These are phyloP conservation scores for Ammodytes dubius DNA, from an alignment of 2,113 vertebrate species.

Conservation along the genomic window DNA sequence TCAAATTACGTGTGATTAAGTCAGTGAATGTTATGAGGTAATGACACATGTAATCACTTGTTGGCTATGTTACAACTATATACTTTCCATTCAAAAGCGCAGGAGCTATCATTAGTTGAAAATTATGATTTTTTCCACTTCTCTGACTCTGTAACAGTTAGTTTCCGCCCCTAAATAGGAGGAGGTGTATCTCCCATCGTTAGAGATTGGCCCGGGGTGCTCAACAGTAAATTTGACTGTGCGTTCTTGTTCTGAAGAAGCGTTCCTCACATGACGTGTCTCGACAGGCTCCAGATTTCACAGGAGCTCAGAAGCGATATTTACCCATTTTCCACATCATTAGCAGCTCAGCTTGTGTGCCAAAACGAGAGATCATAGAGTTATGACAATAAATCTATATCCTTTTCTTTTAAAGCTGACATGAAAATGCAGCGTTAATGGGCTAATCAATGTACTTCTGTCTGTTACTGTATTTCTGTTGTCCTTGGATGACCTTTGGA, in stretches of 20 bases:
- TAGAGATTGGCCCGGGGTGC: slow-evolving; percentile 26
- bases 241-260: slow-evolving; percentile 40
- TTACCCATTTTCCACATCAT: slow-evolving; percentile 61
- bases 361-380: background rate
- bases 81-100: background rate
- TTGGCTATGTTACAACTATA: background rate
- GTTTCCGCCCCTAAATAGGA: slow-evolving; percentile 31
- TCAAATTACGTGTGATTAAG: slow-evolving; percentile 2
- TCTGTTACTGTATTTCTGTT: slow-evolving; percentile 11
- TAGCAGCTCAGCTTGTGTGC: slow-evolving; percentile 36
- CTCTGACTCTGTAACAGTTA: slow-evolving; percentile 10
- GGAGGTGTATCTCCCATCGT: slow-evolving; percentile 15
- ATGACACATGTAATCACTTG: background rate
- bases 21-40: background rate
- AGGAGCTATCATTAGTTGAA: background rate
- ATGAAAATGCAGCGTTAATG: slow-evolving; percentile 15
- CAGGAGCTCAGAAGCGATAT: slow-evolving; percentile 47
- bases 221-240: slow-evolving; percentile 27
- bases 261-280: slow-evolving; percentile 59
- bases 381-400: slow-evolving; percentile 23
- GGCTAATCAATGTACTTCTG: slow-evolving; percentile 8
- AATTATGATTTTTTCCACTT: slow-evolving; percentile 5
- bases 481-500: slow-evolving; percentile 45
- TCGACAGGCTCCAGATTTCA: slow-evolving; percentile 58
- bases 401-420: slow-evolving; percentile 8